phyloP scores from a whole-genome alignment of 2,113 vertebrate species.

The Urocynchramus pylzowi region DNA sequence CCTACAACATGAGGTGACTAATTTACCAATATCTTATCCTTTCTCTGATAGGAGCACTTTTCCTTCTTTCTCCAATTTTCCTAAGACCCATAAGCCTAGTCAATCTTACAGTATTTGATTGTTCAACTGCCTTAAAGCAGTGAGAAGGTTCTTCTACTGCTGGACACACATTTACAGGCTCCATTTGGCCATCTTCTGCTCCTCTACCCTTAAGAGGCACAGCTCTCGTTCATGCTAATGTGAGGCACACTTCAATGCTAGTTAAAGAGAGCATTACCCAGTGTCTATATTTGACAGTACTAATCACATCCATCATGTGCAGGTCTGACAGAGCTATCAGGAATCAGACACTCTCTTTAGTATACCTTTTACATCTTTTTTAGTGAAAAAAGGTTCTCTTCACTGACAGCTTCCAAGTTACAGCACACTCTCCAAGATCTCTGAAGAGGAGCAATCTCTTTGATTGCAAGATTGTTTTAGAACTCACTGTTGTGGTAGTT shows the following conservation, averaged over 20 bases:
- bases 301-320: constrained; percentile 33
- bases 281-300: constrained; percentile 40
- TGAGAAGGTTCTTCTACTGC: not conserved
- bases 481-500: not conserved
- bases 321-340: constrained; percentile 1
- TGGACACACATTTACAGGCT: not conserved
- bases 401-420: not conserved
- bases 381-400: not conserved
- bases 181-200: not conserved
- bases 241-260: not conserved
- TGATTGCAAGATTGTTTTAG: not conserved
- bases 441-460: not conserved
- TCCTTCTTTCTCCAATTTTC: not conserved
- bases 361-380: not conserved
- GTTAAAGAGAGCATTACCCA: constrained; percentile 31
- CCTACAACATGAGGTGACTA: not conserved
- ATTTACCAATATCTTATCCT: not conserved
- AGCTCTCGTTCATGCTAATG: not conserved
- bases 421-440: not conserved
- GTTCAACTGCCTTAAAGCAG: not conserved
- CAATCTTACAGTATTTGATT: not conserved
- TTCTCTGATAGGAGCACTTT: not conserved
- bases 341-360: constrained; percentile 4
- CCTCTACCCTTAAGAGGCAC: not conserved
- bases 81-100: not conserved